These are phyloP conservation scores for Papilio polytes DNA, from an alignment of 1,140 invertebrate species.

Conservation along the genomic window DNA sequence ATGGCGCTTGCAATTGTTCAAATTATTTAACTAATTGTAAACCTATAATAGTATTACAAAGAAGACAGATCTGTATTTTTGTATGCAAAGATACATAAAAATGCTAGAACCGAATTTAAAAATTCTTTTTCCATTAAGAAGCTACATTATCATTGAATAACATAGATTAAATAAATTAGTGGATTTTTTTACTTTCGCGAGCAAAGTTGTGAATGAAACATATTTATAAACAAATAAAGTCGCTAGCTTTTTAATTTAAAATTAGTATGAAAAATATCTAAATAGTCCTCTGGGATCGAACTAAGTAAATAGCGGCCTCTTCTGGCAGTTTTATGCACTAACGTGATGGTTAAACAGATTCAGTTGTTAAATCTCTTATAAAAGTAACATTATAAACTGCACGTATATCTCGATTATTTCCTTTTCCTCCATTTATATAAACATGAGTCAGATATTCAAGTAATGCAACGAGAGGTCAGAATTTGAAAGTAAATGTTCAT, in stretches of 20 bases:
- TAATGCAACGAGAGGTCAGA: conserved; percentile 26
- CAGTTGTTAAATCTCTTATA: background rate
- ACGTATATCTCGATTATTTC: background rate
- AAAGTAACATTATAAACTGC: background rate
- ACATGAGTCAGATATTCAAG: background rate
- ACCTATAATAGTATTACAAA: no score
- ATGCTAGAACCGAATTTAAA: no score
- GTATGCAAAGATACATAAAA: no score
- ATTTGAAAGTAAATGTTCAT: conserved; percentile 55
- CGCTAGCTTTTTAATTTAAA: background rate
- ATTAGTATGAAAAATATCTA: background rate
- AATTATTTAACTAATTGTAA: background rate
- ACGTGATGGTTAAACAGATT: background rate
- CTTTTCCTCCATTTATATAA: background rate
- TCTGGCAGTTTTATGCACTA: no score
- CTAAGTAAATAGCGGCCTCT: background rate
- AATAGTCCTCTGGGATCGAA: no score
- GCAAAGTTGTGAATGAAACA: no score
- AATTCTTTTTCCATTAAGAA: no score
- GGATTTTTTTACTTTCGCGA: no score
- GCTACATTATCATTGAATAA: no score
- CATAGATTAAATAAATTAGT: no score
- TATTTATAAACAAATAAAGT: no score
- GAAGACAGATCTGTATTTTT: no score
- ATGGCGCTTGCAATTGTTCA: background rate